A percentile compares a stretch with the other conserved stretches of the same genome.
phyloP scores from a whole-genome alignment of 1,140 invertebrate species.

The Cydia amplana region DNA sequence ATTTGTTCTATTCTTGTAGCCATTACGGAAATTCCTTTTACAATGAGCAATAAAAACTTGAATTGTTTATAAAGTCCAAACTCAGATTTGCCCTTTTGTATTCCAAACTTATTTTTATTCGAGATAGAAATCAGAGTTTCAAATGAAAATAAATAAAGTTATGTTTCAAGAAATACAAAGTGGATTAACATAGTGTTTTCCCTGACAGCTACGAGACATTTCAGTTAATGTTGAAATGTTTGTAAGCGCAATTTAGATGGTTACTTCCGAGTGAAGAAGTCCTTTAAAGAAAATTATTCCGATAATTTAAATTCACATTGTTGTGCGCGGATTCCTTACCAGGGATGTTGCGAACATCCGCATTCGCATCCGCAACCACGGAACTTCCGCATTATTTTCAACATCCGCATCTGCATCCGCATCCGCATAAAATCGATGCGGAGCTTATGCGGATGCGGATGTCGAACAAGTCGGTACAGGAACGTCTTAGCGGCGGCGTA shows the following conservation, averaged over 20 bases:
- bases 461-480: too few relatives aligned
- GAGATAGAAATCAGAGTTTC: neutral
- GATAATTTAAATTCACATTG: conserved; percentile 32
- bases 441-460: too few relatives aligned
- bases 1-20: conserved; percentile 38
- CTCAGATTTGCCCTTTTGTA: neutral
- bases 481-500: too few relatives aligned
- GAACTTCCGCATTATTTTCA: too few relatives aligned
- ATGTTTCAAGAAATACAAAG: neutral
- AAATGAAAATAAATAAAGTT: neutral
- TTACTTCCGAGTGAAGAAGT: neutral
- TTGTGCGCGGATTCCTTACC: conserved; percentile 14
- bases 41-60: conserved; percentile 11
- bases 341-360: too few relatives aligned
- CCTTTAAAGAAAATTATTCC: conserved; percentile 24
- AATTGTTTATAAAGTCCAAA: neutral
- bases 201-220: neutral
- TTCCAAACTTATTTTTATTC: conserved; percentile 18
- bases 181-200: conserved; percentile 5
- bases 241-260: neutral
- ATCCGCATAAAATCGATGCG: too few relatives aligned
- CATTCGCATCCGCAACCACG: too few relatives aligned
- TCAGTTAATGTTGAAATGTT: conserved; percentile 13
- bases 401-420: too few relatives aligned
- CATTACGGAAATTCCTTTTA: conserved; percentile 33